Conservation (phyloP, 1,140 invertebrate genomes). For the Vollenhovia emeryi region DNA sequence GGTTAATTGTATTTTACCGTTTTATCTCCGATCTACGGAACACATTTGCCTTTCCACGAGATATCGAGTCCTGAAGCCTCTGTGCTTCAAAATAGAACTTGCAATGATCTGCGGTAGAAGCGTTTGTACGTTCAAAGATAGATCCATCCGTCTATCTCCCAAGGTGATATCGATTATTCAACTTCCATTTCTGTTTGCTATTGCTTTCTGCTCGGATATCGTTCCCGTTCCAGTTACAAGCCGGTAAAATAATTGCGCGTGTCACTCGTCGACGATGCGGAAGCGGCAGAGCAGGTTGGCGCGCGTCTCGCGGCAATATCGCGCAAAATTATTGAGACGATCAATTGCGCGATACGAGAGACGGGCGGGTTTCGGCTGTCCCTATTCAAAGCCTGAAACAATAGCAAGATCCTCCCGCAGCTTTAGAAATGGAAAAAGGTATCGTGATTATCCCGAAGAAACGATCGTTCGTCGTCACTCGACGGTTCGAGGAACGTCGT, state of each 20-base stretch:
- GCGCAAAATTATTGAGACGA: not conserved
- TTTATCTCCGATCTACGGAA: not conserved
- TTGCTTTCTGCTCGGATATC: constrained; percentile 6
- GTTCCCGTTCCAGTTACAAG: not conserved
- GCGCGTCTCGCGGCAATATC: not conserved
- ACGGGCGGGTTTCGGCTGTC: not conserved
- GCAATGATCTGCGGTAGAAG: not conserved
- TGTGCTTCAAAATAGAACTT: constrained; percentile 3
- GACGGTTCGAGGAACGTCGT: not conserved
- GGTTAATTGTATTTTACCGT: not conserved
- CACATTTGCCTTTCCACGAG: not conserved
- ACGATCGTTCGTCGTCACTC: not conserved
- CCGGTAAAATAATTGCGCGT: constrained; percentile 9
- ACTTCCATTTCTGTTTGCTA: constrained; percentile 10
- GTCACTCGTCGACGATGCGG: not conserved
- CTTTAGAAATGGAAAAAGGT: not conserved
- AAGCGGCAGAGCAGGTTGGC: not conserved
- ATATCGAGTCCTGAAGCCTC: not conserved
- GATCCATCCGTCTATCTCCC: not conserved
- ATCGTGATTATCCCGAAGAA: too few relatives aligned
- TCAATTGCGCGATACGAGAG: not conserved
- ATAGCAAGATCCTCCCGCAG: not conserved
- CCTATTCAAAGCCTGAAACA: not conserved
- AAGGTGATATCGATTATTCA: constrained; percentile 32
- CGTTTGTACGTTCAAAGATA: constrained; percentile 1